A percentile compares a stretch with the other conserved stretches of the same genome.
Evolutionary conservation across 2,113 vertebrate species (phyloP).

Genomic region (Zeus faber): DNA sequence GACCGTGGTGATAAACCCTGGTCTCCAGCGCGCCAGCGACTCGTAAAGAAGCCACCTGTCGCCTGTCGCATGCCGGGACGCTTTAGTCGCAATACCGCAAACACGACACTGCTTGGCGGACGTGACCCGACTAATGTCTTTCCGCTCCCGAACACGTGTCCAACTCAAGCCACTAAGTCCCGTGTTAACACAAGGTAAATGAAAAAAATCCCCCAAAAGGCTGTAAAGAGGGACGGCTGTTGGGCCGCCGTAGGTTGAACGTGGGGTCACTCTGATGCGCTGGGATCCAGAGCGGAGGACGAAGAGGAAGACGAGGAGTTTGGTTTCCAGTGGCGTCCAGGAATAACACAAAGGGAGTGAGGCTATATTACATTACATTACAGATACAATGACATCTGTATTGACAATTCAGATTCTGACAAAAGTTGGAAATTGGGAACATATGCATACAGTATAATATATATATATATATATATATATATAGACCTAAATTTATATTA

Average conservation of each 20-base stretch:
- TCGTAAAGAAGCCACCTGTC: slow-evolving; percentile 64
- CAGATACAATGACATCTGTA: too few species aligned
- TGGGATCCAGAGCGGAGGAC: too few species aligned
- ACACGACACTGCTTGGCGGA: slow-evolving; percentile 43
- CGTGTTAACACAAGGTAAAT: slow-evolving; percentile 23
- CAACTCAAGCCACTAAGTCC: slow-evolving; percentile 42
- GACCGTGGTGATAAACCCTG: slow-evolving; percentile 36
- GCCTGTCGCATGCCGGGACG: slow-evolving; percentile 46
- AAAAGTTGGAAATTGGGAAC: too few species aligned
- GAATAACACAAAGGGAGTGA: too few species aligned
- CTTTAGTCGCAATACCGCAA: slow-evolving; percentile 58
- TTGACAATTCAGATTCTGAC: too few species aligned
- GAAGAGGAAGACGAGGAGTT: too few species aligned
- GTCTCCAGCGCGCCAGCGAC: slow-evolving; percentile 29
- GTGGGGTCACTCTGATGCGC: background rate
- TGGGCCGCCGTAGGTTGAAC: background rate
- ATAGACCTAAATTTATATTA: too few species aligned
- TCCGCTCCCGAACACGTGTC: slow-evolving; percentile 43
- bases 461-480: too few species aligned
- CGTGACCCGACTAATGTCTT: slow-evolving; percentile 28
- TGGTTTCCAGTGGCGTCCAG: too few species aligned
- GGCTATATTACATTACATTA: too few species aligned
- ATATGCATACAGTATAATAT: too few species aligned
- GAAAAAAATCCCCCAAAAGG: slow-evolving; percentile 19
- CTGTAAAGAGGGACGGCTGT: background rate